Percentiles rank a stretch among this genome's conserved stretches.
phyloP scores from a whole-genome alignment of 35 echinoderm and acorn worm species.

The Eucidaris tribuloides region DNA sequence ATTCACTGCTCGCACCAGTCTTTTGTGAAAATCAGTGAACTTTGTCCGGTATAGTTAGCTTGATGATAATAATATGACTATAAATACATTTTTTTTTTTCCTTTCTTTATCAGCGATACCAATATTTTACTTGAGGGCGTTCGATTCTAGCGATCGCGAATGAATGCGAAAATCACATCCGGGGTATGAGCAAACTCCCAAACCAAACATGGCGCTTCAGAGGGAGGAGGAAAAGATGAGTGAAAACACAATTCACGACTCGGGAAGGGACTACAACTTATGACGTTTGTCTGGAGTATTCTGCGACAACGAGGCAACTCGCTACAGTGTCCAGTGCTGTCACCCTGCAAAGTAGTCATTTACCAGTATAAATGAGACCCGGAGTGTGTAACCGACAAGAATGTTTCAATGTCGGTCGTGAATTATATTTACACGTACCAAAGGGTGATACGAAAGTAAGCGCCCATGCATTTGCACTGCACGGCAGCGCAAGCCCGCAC shows the following conservation, averaged over 20 bases:
- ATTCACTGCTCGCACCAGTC: too few species aligned
- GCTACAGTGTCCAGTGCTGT: conserved; percentile 87
- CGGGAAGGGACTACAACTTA: conserved; percentile 94
- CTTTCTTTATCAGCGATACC: too few species aligned
- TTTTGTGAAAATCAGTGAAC: too few species aligned
- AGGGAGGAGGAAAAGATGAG: conserved; percentile 96
- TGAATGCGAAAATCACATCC: conserved; percentile 69
- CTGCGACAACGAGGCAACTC: conserved; percentile 79
- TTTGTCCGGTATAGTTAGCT: too few species aligned
- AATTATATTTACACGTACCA: conserved; percentile 97
- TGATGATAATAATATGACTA: too few species aligned
- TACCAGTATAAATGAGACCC: conserved; percentile 78
- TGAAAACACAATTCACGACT: conserved; percentile 98
- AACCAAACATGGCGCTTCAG: conserved; percentile 98
- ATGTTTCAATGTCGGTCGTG: conserved; percentile 98
- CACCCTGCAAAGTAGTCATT: conserved; percentile 95
- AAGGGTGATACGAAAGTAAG: conserved; percentile 95
- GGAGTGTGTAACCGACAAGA: conserved; percentile 83
- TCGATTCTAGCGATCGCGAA: too few species aligned
- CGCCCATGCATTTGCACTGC: neutral
- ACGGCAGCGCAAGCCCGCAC: too few species aligned
- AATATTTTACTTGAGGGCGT: too few species aligned
- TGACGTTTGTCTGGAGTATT: conserved; percentile 97
- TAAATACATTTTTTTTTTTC: too few species aligned
- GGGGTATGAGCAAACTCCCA: conserved; percentile 43